Evolutionary conservation across 2,888 invertebrate species (phyloP).

Genomic region (Leptura quadrifasciata): DNA sequence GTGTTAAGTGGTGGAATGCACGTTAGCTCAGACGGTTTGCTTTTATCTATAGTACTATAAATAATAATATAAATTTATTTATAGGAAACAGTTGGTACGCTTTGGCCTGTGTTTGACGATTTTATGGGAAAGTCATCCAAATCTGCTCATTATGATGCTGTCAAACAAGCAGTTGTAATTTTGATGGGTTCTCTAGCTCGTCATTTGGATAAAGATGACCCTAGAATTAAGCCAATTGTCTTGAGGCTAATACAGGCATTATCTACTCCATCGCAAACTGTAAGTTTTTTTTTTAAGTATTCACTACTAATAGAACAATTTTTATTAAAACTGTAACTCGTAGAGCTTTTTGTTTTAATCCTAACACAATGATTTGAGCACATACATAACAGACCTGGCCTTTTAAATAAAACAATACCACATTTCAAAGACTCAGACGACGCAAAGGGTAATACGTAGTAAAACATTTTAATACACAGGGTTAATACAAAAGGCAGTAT

Average conservation of each 20-base stretch:
- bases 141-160: constrained; percentile 91
- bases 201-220: constrained; percentile 93
- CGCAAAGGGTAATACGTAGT: no score
- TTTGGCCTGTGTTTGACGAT: constrained; percentile 94
- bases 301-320: no score
- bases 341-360: no score
- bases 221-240: constrained; percentile 95
- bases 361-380: no score
- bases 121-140: constrained; percentile 96
- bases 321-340: no score
- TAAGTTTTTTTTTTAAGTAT: no score
- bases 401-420: no score
- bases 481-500: no score
- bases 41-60: neutral
- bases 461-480: no score
- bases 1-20: neutral
- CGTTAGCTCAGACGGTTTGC: neutral
- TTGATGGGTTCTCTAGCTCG: constrained; percentile 98
- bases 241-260: constrained; percentile 91
- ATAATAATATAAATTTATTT: constrained; percentile 48
- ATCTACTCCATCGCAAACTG: constrained; percentile 97
- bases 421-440: no score
- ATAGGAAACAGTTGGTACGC: constrained; percentile 81
- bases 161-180: constrained; percentile 96
- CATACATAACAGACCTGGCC: no score